phyloP scores from a whole-genome alignment of 2,113 vertebrate genomes.

The Camelus bactrianus region DNA sequence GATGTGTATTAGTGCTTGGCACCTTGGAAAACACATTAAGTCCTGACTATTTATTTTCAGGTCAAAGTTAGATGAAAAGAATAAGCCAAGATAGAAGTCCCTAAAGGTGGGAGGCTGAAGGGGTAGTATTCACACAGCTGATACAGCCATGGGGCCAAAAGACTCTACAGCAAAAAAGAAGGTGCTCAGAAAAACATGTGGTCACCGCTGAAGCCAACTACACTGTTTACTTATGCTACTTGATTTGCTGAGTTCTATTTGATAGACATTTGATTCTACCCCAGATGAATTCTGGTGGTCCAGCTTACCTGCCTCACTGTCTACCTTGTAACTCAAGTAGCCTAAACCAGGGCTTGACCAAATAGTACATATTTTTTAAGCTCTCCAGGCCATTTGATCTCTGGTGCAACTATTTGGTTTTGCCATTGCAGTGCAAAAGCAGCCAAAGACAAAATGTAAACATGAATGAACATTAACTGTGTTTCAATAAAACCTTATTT shows the following conservation, averaged over 20 bases:
- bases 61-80: not conserved
- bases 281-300: not conserved
- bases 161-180: too few relatives aligned
- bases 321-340: not conserved
- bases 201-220: not conserved
- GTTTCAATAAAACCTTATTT: conserved; percentile 31
- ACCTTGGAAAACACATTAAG: not conserved
- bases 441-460: not conserved
- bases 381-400: not conserved
- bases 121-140: not conserved
- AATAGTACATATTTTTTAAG: not conserved
- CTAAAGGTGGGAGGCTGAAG: not conserved
- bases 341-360: not conserved
- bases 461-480: not conserved
- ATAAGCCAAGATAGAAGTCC: not conserved
- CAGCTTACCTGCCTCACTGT: not conserved
- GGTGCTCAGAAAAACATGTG: not conserved
- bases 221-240: not conserved
- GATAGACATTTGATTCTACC: not conserved
- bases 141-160: not conserved
- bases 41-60: not conserved
- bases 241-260: not conserved
- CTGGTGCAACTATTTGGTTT: not conserved
- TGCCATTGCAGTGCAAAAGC: not conserved
- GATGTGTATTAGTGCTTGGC: not conserved